A percentile compares a stretch with the other conserved stretches of the same genome.
Conservation (phyloP, 2,797 vertebrate genomes). For the Danio aesculapii region DNA sequence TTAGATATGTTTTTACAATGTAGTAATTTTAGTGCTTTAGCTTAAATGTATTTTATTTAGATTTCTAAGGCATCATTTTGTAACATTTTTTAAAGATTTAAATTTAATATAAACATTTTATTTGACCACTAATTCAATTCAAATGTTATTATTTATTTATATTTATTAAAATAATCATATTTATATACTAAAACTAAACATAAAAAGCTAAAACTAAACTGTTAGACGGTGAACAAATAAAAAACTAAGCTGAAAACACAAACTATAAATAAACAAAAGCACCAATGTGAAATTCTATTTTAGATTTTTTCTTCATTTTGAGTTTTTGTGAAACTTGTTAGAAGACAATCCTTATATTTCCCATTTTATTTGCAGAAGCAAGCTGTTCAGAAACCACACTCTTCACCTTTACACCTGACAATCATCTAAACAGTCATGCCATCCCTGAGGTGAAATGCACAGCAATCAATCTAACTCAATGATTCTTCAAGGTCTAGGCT, state of each 20-base stretch:
- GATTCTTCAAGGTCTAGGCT: constrained; percentile 28
- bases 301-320: too few relatives aligned
- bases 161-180: not conserved
- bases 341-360: not conserved
- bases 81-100: too few relatives aligned
- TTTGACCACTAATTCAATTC: too few relatives aligned
- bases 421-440: constrained; percentile 22
- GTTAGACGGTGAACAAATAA: not conserved
- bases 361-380: not conserved
- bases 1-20: too few relatives aligned
- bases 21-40: too few relatives aligned
- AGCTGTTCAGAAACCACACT: constrained; percentile 9
- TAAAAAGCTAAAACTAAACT: not conserved
- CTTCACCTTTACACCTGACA: constrained; percentile 20
- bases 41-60: too few relatives aligned
- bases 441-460: constrained; percentile 20
- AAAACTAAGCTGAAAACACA: not conserved
- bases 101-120: too few relatives aligned
- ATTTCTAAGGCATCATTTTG: too few relatives aligned
- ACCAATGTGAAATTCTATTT: not conserved
- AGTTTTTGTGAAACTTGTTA: not conserved
- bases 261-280: not conserved
- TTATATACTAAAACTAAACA: not conserved
- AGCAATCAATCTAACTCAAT: constrained; percentile 39
- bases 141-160: too few relatives aligned